Evolutionary conservation across 2,888 invertebrate genomes (phyloP), one percentile per base, ranked within the genome.

Genomic region (Drosophila dives): DNA sequence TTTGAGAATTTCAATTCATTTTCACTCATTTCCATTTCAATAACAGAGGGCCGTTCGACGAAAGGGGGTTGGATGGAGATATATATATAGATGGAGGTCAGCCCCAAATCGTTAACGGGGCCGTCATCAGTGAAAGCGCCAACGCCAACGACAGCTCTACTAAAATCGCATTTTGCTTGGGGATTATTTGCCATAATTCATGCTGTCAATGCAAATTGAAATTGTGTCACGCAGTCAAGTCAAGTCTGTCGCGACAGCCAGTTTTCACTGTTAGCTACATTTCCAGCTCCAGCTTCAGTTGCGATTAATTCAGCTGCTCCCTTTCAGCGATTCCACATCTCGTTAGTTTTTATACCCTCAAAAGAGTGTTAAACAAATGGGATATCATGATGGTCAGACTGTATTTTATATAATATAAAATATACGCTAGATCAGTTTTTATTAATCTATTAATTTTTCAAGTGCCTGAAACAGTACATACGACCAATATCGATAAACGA

Each of bases 171-270:
- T 86, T 89, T 86, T 73, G 80, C 84, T 70, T 40, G 64, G 62
- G 83, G 86, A 86, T 85, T 89, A 85, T 87, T 89, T 89, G 83
- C 82, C 83, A 86, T 89, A 86, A 86, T 87, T 86, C 90, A 86
- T 87, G 86, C 86, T 86, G 90, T 87, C 88, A 89, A 86, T 86
- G 85, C 86, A 87, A 86, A 89, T 86, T 86, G 86, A 86, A 86
- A 89, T 86, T 86, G 86, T 86, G 90, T 87, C 89, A 89, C 85
- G 81, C 89, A 87, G 81, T 72, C 78, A 87, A 87, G 81, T 72
- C 78, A 87, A 84, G 63, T 60, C 65, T 38, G 65, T 51, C 61
- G 64, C 34, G 72, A 42, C 62, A 36, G 50, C 36, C 45, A 48
- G 65, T 53, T 53, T 32, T 32, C 49, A 36, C 45, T 45, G 20